Evolutionary conservation across 2,113 vertebrate species (phyloP), one percentile per base, ranked within the genome.

Genomic region (Rhabdornis inornatus): DNA sequence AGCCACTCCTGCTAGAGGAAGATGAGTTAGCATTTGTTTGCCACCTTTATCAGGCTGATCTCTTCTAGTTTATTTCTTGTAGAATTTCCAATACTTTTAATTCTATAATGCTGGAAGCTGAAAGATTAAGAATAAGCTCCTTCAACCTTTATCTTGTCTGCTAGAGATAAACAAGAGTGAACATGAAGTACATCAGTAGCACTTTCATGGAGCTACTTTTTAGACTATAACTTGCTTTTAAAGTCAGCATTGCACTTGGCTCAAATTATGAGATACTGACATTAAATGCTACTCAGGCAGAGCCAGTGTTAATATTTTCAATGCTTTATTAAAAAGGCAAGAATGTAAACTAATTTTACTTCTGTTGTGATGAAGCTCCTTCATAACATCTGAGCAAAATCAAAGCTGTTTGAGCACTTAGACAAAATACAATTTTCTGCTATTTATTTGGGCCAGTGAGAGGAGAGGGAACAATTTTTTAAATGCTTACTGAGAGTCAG

Each of bases 301-400:
- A 91, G 87, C 80, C 89, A 94, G 57, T 55, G 83, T 85, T 96
- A 95, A 83, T 90, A 78, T 92, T 96, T 96, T 82, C 23, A 82
- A 21, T 84, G 47, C 31, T 25, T 93, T 66, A 77, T 71, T 44
- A 57, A 87, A 96, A 87, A 76, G 13, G 11, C 83, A 93, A 70
- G 42, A 83, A 80, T 90, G 55, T 83, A 94, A 94, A 86, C 59
- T 84, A 89, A 72, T 92, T 81, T 53, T 78, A 1, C 39, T 45
- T 93, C 78, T 90, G 50, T 94, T 90, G 78, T 77, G 75, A 81
- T 76, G 77, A 71, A 74, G 39, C 60, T 90, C 14, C 50, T 95
- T 93, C 84, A 69, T 84, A 87, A 93, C 37, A 94, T 81, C 35
- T 55, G 53, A 92, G 63, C 37, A 94, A 96, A 97, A 83, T 89